Conservation (phyloP, 2,888 invertebrate genomes). For the Cactoblastis cactorum region DNA sequence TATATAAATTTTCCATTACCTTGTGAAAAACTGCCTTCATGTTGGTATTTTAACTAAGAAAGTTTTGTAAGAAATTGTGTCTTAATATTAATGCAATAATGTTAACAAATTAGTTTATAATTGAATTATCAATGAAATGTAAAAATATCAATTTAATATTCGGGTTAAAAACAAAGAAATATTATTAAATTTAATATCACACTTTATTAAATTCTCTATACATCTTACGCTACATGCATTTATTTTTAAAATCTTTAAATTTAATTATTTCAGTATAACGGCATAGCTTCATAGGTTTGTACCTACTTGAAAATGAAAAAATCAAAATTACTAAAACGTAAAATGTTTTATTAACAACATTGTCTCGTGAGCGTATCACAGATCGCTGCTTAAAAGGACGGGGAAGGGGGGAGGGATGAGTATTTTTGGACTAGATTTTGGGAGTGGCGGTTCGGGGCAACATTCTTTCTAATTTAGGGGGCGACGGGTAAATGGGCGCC, state of each 20-base stretch:
- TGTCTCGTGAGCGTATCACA: slow-evolving; percentile 64
- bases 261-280: too few relatives aligned
- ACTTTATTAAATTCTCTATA: slow-evolving; percentile 5
- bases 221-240: neutral
- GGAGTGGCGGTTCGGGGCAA: slow-evolving; percentile 16
- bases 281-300: neutral
- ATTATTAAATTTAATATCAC: slow-evolving; percentile 6
- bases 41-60: too few relatives aligned
- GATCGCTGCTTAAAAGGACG: slow-evolving; percentile 52
- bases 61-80: too few relatives aligned
- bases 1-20: neutral
- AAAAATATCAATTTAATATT: neutral
- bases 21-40: neutral
- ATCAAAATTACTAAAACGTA: slow-evolving; percentile 43
- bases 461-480: slow-evolving; percentile 24
- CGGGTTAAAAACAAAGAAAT: neutral
- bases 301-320: slow-evolving; percentile 20
- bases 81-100: too few relatives aligned
- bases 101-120: too few relatives aligned
- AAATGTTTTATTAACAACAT: slow-evolving; percentile 52
- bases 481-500: slow-evolving; percentile 52
- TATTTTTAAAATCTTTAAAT: neutral
- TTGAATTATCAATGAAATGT: too few relatives aligned
- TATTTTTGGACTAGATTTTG: slow-evolving; percentile 59
- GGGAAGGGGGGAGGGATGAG: slow-evolving; percentile 35